phyloP scores from a whole-genome alignment of 2,888 invertebrate species.

The Emmelina monodactyla region DNA sequence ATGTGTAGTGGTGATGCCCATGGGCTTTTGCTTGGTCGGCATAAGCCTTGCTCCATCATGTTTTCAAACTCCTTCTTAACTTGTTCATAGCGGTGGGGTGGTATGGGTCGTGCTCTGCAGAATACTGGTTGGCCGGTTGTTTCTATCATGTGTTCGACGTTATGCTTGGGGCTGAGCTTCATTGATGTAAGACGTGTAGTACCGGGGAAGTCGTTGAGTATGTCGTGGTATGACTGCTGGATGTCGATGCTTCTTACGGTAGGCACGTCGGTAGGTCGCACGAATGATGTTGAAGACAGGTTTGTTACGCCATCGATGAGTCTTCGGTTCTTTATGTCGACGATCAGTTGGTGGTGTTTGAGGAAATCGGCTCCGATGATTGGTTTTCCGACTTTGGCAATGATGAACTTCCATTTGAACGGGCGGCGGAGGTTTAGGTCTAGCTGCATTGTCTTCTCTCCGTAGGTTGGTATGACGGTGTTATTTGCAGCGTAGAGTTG shows the following conservation, averaged over 20 bases:
- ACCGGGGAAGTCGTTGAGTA: conserved; percentile 4
- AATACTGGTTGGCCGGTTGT: conserved; percentile 2
- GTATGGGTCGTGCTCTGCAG: conserved; percentile 5
- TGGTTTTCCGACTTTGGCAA: conserved; percentile 1
- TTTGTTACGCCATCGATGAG: conserved; percentile 2
- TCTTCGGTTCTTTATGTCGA: conserved; percentile 1
- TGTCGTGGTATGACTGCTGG: conserved; percentile 4
- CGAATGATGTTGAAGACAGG: background rate
- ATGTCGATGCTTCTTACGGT: conserved; percentile 5
- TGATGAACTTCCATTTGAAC: conserved; percentile 6
- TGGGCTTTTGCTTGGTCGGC: conserved; percentile 3
- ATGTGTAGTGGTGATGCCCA: conserved; percentile 17
- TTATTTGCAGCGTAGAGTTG: conserved; percentile 6
- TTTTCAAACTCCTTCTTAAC: conserved; percentile 2
- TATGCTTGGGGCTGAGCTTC: conserved; percentile 5
- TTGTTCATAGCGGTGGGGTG: conserved; percentile 8
- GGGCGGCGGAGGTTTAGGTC: conserved; percentile 4
- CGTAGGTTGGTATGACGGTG: conserved; percentile 4
- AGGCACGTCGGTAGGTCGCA: background rate
- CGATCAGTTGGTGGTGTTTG: background rate
- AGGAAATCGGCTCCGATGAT: conserved; percentile 3
- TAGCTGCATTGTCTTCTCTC: conserved; percentile 5
- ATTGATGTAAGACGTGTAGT: conserved; percentile 4
- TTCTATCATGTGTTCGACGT: conserved; percentile 7
- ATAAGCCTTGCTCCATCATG: conserved; percentile 10